Conservation (phyloP, 2,888 invertebrate genomes). For the Nomada hirtipes region DNA sequence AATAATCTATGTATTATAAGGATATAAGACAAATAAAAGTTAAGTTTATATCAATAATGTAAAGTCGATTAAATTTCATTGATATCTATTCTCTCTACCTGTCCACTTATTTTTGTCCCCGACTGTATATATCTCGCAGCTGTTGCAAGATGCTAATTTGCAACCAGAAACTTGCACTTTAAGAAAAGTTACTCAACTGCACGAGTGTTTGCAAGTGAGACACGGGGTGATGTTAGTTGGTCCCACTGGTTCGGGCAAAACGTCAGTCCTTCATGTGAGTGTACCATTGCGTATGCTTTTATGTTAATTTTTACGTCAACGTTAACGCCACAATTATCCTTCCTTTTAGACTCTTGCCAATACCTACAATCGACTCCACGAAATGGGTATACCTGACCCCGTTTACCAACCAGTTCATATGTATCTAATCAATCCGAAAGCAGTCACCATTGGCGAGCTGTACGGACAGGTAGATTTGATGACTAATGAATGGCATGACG, state of each 20-base stretch:
- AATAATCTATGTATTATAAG: no score
- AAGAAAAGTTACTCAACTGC: slow-evolving; percentile 92
- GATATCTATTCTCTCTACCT: no score
- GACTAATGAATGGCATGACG: slow-evolving; percentile 96
- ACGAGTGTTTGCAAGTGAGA: slow-evolving; percentile 95
- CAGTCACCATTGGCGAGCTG: slow-evolving; percentile 93
- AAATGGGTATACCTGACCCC: slow-evolving; percentile 86
- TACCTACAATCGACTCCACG: slow-evolving; percentile 88
- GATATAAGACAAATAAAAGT: no score
- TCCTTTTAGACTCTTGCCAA: slow-evolving; percentile 88
- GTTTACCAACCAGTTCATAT: slow-evolving; percentile 91
- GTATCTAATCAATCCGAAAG: slow-evolving; percentile 95
- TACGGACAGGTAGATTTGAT: slow-evolving; percentile 94
- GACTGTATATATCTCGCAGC: slow-evolving; percentile 62
- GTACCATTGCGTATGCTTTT: not conserved
- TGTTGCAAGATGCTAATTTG: slow-evolving; percentile 87
- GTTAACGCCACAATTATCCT: not conserved
- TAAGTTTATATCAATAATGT: no score
- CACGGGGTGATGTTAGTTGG: slow-evolving; percentile 98
- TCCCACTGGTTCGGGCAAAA: slow-evolving; percentile 95
- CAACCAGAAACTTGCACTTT: slow-evolving; percentile 89
- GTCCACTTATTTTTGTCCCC: no score
- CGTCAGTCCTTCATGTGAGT: slow-evolving; percentile 89
- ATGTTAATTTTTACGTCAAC: no score
- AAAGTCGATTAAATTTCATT: no score